Conservation (phyloP, 2,888 invertebrate species). For the Chaitophorus viminalis region DNA sequence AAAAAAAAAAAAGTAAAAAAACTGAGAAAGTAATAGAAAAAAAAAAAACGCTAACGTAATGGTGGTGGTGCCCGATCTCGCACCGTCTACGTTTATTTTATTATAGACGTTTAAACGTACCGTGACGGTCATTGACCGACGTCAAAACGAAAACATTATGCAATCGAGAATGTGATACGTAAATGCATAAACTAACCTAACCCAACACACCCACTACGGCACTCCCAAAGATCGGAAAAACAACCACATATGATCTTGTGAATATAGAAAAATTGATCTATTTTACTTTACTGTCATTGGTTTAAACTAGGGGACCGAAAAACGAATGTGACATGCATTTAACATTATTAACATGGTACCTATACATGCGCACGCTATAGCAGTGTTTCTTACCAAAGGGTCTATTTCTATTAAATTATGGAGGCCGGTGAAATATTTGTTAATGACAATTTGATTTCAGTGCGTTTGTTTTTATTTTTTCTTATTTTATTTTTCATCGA, state of each 20-base stretch:
- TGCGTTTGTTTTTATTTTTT: no score
- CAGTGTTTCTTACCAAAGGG: no score
- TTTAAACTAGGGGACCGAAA: no score
- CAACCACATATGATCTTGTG: neutral
- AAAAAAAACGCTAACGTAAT: constrained; percentile 27
- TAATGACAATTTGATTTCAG: no score
- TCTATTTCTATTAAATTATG: no score
- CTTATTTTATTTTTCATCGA: no score
- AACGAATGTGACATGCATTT: no score
- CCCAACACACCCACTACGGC: neutral
- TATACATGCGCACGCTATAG: no score
- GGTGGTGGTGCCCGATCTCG: neutral
- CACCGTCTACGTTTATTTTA: neutral
- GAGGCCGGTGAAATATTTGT: no score
- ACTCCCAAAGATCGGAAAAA: neutral
- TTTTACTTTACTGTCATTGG: no score
- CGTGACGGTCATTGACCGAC: constrained; percentile 11
- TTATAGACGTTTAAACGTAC: neutral
- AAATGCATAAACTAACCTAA: neutral
- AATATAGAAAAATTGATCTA: no score
- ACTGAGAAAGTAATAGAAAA: neutral
- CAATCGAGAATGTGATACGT: neutral
- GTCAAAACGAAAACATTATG: neutral
- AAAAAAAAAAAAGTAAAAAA: constrained; percentile 4
- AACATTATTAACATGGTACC: no score